Evolutionary conservation across 2,797 vertebrate genomes (phyloP), one percentile per base, ranked within the genome.

Genomic region (Dicrostonyx torquatus): DNA sequence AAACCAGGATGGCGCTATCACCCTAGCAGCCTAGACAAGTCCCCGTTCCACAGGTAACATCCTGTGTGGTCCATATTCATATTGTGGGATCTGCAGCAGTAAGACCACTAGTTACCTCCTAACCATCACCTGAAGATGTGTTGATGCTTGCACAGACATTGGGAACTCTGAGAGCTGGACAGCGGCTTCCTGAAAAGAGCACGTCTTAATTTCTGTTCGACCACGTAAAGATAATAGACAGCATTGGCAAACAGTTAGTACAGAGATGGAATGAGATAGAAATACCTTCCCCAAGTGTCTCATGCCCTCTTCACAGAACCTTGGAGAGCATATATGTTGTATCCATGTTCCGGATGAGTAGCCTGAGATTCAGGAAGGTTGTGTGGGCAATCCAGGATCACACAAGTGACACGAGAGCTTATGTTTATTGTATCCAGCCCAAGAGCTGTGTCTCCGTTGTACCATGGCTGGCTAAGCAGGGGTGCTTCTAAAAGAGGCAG

Each of bases 181-280:
- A 82, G 45, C 18, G 48, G 34, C 29, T 78, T 40, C 58, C 92
- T 95, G 26, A 89, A 73, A 94, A 89, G 88, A 73, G 70, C 34
- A 48, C 70, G 3, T 68, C 83, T 88, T 90, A 37, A 43, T 48
- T 77, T 92, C 78, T 37, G 64, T 89, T 14, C 6, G 53, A 18
- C 4, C 64, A 1, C 34, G 94, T 82, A 89, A 11, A 73, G 50
- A 60, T 79, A 90, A 80, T 58, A 82, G 76, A 5, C 43, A 77
- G 20, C 68, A 58, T 17, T 6, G 13, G 58, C 70, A 66, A 64
- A 17, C 86, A 50, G n/a, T n/a, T n/a, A n/a, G 37, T 82, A 64
- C 9, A 24, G 75, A 13, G 64, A 48, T 18, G 10, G 62, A 6
- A 5, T n/a, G 12, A 6, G 88, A 3, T 70, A 62, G 70, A 62